A percentile compares a stretch with the other conserved stretches of the same genome.
These are phyloP conservation scores for Lucilia cuprina DNA, from an alignment of 1,140 invertebrate species.

Conservation along the genomic window DNA sequence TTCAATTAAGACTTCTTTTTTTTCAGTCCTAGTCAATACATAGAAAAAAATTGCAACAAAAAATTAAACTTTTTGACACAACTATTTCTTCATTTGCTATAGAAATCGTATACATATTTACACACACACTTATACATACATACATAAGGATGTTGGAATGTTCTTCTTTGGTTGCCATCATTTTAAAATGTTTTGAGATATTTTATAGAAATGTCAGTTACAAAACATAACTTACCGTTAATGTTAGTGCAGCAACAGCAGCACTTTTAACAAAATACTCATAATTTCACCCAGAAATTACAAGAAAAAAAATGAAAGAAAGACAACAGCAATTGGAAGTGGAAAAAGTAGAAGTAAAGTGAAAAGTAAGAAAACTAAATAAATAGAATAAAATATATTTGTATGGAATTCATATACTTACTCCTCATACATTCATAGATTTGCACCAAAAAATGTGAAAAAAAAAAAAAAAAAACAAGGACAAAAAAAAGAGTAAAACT, in stretches of 20 bases:
- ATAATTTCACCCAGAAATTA: conserved; percentile 10
- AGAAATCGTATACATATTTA: neutral
- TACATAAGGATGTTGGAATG: neutral
- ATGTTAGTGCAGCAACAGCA: neutral
- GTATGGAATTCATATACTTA: neutral
- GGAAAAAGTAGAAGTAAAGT: neutral
- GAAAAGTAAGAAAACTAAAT: neutral
- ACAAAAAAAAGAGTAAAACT: conserved; percentile 11
- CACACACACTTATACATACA: neutral
- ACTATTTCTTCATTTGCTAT: neutral
- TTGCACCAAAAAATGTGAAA: neutral
- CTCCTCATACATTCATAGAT: neutral
- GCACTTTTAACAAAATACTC: neutral
- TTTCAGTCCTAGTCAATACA: neutral
- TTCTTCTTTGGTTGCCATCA: neutral
- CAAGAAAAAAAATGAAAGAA: neutral
- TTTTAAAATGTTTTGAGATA: conserved; percentile 9
- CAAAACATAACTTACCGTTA: conserved; percentile 15
- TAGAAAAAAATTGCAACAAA: neutral
- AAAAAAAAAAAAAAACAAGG: neutral
- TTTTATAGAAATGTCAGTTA: conserved; percentile 15
- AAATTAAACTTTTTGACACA: neutral
- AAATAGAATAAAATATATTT: neutral
- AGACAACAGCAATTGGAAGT: neutral
- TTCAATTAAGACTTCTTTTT: neutral